phyloP scores from a whole-genome alignment of 2,888 invertebrate species.

The Pelosia muscerda region DNA sequence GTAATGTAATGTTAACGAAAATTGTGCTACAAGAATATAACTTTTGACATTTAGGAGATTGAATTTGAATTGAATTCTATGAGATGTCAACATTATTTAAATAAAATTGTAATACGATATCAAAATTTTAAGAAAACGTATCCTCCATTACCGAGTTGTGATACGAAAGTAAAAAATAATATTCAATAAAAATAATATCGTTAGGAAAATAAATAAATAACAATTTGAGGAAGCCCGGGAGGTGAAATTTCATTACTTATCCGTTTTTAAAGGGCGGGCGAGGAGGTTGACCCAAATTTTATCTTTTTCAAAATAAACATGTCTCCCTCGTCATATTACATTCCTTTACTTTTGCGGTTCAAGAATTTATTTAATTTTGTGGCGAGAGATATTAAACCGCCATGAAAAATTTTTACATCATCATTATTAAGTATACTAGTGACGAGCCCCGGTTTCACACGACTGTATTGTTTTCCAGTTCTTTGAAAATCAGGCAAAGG shows the following conservation, averaged over 20 bases:
- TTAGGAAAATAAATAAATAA: conserved; percentile 50
- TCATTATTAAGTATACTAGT: not conserved
- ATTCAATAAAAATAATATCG: conserved; percentile 33
- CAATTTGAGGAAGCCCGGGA: conserved; percentile 33
- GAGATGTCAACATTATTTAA: no score
- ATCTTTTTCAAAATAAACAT: conserved; percentile 52
- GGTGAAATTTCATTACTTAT: conserved; percentile 60
- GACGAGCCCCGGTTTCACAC: not conserved
- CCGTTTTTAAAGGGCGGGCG: conserved; percentile 51
- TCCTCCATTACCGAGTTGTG: conserved; percentile 10
- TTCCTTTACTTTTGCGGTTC: conserved; percentile 33
- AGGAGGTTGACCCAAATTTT: conserved; percentile 55
- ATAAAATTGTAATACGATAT: conserved; percentile 6
- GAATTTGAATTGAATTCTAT: no score
- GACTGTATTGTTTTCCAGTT: not conserved
- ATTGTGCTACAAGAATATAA: no score
- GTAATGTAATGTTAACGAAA: no score
- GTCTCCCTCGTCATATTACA: conserved; percentile 46
- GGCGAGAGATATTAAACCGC: conserved; percentile 29
- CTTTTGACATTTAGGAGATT: no score
- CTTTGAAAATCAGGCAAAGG: not conserved
- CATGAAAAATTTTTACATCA: conserved; percentile 4
- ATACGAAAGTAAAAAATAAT: conserved; percentile 21
- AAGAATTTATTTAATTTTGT: conserved; percentile 42
- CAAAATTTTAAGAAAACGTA: conserved; percentile 9